Evolutionary conservation across 2,888 invertebrate species (phyloP).

Genomic region (Carcina quercana): DNA sequence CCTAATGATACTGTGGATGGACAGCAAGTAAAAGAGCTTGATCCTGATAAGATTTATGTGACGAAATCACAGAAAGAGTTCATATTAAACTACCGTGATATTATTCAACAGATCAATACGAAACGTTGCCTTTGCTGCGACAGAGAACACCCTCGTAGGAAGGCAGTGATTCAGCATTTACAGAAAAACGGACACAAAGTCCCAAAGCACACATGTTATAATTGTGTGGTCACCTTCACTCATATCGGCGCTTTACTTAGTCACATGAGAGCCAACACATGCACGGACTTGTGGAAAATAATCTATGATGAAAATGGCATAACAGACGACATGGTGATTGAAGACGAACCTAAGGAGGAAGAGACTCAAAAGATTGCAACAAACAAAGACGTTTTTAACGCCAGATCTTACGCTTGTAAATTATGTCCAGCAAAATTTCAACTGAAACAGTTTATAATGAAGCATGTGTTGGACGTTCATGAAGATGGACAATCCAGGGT

Average conservation of each 20-base stretch:
- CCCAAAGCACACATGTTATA: conserved; percentile 77
- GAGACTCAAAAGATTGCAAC: no score
- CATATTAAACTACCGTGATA: conserved; percentile 55
- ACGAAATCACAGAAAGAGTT: conserved; percentile 64
- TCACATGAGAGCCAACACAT: conserved; percentile 66
- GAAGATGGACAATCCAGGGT: conserved; percentile 64
- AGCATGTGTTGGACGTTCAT: conserved; percentile 64
- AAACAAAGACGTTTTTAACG: conserved; percentile 69
- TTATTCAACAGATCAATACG: conserved; percentile 66
- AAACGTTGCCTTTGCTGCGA: conserved; percentile 66
- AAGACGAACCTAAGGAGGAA: conserved; percentile 49
- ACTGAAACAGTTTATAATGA: conserved; percentile 68
- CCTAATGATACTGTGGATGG: conserved; percentile 42
- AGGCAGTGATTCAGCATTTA: conserved; percentile 68
- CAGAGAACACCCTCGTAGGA: conserved; percentile 61
- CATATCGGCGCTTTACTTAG: conserved; percentile 68
- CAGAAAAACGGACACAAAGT: conserved; percentile 73
- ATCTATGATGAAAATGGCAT: conserved; percentile 67
- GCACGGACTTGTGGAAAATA: conserved; percentile 67
- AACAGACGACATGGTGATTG: conserved; percentile 60
- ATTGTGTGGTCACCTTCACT: conserved; percentile 74
- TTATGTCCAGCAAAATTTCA: conserved; percentile 69
- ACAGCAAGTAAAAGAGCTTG: conserved; percentile 38
- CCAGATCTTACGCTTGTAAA: conserved; percentile 66
- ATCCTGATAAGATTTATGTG: conserved; percentile 53